phyloP scores from a whole-genome alignment of 2,113 vertebrate species.

The Lamprotornis superbus region DNA sequence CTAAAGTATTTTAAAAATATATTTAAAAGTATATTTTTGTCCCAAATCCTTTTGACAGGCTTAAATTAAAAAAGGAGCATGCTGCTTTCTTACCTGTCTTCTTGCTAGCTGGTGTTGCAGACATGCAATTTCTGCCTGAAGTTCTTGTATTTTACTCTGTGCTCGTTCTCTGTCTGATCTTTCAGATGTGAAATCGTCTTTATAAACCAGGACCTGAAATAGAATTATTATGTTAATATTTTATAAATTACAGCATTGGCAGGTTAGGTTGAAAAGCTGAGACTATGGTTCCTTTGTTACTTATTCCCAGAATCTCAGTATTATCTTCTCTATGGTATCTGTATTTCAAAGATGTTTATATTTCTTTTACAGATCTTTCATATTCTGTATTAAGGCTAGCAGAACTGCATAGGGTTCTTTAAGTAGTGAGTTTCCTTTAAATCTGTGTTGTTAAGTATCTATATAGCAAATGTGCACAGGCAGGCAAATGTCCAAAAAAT shows the following conservation, averaged over 20 bases:
- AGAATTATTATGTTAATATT: neutral
- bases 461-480: neutral
- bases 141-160: constrained; percentile 84
- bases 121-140: constrained; percentile 78
- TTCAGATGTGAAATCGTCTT: constrained; percentile 89
- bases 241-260: neutral
- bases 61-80: neutral
- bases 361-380: neutral
- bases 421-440: neutral
- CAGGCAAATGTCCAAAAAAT: neutral
- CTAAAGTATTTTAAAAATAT: neutral
- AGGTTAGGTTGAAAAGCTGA: neutral
- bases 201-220: constrained; percentile 84
- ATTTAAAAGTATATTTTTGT: neutral
- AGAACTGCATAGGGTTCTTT: neutral
- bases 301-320: neutral
- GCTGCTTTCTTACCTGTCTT: constrained; percentile 75
- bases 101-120: constrained; percentile 75
- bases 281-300: neutral
- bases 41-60: neutral
- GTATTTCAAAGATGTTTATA: neutral
- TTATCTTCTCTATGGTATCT: neutral
- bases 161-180: constrained; percentile 88
- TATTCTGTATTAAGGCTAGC: neutral
- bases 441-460: neutral